Evolutionary conservation across 2,797 vertebrate species (phyloP), one percentile per base, ranked within the genome.

Genomic region (Setipinna tenuifilis): DNA sequence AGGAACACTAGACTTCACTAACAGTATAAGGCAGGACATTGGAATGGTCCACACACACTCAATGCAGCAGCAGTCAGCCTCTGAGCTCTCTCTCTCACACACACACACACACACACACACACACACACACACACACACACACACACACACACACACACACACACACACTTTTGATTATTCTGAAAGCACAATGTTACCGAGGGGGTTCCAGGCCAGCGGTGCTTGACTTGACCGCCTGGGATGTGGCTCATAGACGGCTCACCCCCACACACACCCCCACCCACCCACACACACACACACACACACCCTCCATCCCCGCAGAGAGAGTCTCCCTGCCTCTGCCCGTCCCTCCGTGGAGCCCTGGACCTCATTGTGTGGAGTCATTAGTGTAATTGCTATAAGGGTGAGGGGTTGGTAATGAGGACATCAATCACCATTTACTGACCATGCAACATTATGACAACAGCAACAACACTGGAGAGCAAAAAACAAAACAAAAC

Each of bases 91-190:
- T 6, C 10, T 6, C 28, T 17, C 65, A 31, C 48, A 83, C 2
- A 86, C 62, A 48, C 57, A 62, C 80, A 83, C 21, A 44, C 54
- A 35, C 41, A 62, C 28, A 28, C 44, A 23, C 48, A 48, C 10
- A 59, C 48, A 83, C 17, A 54, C 59, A 50, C 46, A 78, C n/a
- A 84, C n/a, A 14, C 83, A 31, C 21, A 81, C 81, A 82, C 61
- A 89, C 41, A 71, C 65, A 19, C 87, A 90, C 88, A 91, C 88
- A 91, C 89, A 23, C 21, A 11, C 58, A 19, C 48, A 25, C 46
- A 48, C 46, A 48, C 46, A 3, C 46, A 48, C 10, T 48, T 75
- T 78, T 78, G 31, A 44, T 78, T 21, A 78, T 75, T 75, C 17
- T 44, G 31, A 78, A 17, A 5, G 16, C 62, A 71, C 11, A 31